These are phyloP conservation scores for Drosophila parthenogenetica DNA, from an alignment of 2,888 invertebrate species.

Conservation along the genomic window DNA sequence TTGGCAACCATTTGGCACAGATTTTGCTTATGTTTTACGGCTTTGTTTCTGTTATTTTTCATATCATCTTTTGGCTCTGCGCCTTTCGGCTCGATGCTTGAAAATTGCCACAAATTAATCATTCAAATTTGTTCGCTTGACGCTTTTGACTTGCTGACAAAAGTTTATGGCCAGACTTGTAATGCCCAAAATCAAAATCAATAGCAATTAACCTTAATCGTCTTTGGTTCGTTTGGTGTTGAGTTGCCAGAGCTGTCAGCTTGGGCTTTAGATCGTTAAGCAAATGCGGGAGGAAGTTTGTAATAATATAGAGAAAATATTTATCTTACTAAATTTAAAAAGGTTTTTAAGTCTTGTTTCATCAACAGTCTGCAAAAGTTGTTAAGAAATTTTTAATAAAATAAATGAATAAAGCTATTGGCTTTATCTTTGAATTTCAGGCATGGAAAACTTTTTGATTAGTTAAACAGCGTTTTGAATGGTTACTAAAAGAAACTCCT, in stretches of 20 bases:
- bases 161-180: slow-evolving; percentile 37
- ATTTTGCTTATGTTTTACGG: slow-evolving; percentile 32
- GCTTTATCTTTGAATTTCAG: no score
- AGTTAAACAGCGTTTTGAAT: background rate
- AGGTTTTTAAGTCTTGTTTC: no score
- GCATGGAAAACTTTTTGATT: no score
- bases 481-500: background rate
- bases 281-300: slow-evolving; percentile 21
- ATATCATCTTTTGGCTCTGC: slow-evolving; percentile 30
- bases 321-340: background rate
- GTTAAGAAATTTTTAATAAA: no score
- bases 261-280: slow-evolving; percentile 17
- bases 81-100: slow-evolving; percentile 31
- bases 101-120: slow-evolving; percentile 72
- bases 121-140: slow-evolving; percentile 61
- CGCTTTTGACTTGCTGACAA: slow-evolving; percentile 63
- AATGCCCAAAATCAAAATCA: slow-evolving; percentile 58
- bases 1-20: slow-evolving; percentile 67
- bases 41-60: slow-evolving; percentile 10
- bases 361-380: no score
- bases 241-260: slow-evolving; percentile 46
- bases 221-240: slow-evolving; percentile 33
- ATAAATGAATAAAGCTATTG: no score
- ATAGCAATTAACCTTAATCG: slow-evolving; percentile 77
- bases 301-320: background rate